Percentiles rank a stretch among this genome's conserved stretches.
Evolutionary conservation across 2,797 vertebrate genomes (phyloP).

Genomic region (Benthosema pterotum): DNA sequence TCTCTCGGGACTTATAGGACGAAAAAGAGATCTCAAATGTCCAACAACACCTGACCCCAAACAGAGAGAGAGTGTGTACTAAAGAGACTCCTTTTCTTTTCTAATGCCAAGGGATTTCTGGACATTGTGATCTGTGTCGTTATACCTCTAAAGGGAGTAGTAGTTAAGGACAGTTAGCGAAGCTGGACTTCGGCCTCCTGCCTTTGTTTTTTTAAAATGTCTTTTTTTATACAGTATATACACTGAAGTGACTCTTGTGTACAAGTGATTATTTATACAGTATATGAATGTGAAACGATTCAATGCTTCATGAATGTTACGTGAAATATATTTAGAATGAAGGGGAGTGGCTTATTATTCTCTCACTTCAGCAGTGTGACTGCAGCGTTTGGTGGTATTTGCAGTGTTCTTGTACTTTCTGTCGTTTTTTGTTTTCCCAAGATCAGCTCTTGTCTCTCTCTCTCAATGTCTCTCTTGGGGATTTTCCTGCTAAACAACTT

Average conservation of each 20-base stretch:
- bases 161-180: constrained; percentile 58
- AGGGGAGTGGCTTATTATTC: constrained; percentile 19
- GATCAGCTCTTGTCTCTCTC: neutral
- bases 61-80: constrained; percentile 17
- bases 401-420: constrained; percentile 41
- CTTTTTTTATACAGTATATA: neutral
- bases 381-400: constrained; percentile 48
- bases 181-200: constrained; percentile 78
- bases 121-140: constrained; percentile 46
- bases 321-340: constrained; percentile 44
- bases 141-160: constrained; percentile 66
- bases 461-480: neutral
- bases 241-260: constrained; percentile 45
- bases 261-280: constrained; percentile 70
- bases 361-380: constrained; percentile 35
- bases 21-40: constrained; percentile 39
- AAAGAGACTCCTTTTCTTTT: constrained; percentile 27
- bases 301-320: constrained; percentile 59
- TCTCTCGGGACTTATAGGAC: constrained; percentile 50
- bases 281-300: constrained; percentile 59
- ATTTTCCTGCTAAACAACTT: constrained; percentile 22
- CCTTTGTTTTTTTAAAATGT: constrained; percentile 41
- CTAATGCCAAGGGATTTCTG: constrained; percentile 40
- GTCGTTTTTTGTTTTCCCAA: constrained; percentile 22
- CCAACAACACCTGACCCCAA: constrained; percentile 34